Evolutionary conservation across 1,140 invertebrate species (phyloP).

Genomic region (Rhopalosiphum maidis): DNA sequence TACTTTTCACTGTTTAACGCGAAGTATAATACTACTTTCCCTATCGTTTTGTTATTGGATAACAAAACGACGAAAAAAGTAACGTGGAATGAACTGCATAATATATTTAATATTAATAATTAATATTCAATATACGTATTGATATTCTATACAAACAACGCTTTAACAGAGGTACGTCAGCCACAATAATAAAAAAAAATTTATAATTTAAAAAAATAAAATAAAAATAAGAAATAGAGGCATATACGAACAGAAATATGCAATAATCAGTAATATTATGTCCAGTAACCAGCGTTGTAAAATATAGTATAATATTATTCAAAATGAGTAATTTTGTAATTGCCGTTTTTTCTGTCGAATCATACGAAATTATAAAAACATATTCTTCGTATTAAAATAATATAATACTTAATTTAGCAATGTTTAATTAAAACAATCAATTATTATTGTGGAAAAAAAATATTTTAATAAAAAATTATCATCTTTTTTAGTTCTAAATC

Average conservation of each 20-base stretch:
- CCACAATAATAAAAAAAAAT: neutral
- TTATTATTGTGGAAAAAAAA: neutral
- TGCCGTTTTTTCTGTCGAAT: neutral
- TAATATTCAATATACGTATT: neutral
- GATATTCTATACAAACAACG: neutral
- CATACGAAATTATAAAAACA: neutral
- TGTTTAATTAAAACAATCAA: neutral
- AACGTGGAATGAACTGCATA: neutral
- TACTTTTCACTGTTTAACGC: slow-evolving; percentile 49
- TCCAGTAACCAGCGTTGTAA: neutral
- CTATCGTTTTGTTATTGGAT: slow-evolving; percentile 37
- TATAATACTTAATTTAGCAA: neutral
- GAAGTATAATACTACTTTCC: slow-evolving; percentile 34
- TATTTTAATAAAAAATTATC: neutral
- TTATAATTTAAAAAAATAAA: neutral
- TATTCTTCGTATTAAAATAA: neutral
- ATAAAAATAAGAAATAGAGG: neutral
- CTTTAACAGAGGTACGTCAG: neutral
- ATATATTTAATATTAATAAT: slow-evolving; percentile 5
- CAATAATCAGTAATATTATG: neutral
- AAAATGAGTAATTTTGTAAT: neutral
- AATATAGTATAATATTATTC: neutral
- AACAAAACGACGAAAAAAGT: slow-evolving; percentile 22
- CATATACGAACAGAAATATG: neutral
- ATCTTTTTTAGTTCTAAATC: neutral